Evolutionary conservation across 2,797 vertebrate genomes (phyloP).

Genomic region (Tauraco hartlaubi): DNA sequence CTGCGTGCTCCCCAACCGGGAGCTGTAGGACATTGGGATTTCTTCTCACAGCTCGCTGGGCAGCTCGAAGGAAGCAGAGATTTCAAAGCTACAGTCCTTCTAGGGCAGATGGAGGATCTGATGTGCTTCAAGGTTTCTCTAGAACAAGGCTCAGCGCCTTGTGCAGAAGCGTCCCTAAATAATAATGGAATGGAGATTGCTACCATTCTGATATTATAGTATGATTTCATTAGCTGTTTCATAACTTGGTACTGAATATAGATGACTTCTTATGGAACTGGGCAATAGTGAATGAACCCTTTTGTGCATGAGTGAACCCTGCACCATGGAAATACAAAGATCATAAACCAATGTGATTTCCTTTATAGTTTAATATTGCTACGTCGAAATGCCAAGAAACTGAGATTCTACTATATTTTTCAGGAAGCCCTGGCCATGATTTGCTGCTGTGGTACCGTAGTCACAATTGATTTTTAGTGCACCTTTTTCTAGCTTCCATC

Average conservation of each 20-base stretch:
- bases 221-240: background rate
- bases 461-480: background rate
- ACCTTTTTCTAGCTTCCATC: background rate
- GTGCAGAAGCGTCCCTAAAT: background rate
- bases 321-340: background rate
- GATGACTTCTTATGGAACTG: background rate
- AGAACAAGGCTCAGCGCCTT: accelerated
- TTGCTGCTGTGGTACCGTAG: background rate
- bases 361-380: background rate
- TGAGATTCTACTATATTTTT: background rate
- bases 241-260: background rate
- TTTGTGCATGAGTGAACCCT: background rate
- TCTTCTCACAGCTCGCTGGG: background rate
- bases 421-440: background rate
- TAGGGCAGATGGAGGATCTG: background rate
- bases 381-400: background rate
- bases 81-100: background rate
- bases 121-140: background rate
- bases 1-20: background rate
- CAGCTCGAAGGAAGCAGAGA: background rate
- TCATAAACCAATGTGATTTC: background rate
- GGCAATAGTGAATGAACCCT: background rate
- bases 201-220: background rate
- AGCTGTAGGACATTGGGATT: background rate
- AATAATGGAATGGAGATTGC: background rate